Conservation (phyloP, 1,140 invertebrate genomes). For the Polypedilum pembai region DNA sequence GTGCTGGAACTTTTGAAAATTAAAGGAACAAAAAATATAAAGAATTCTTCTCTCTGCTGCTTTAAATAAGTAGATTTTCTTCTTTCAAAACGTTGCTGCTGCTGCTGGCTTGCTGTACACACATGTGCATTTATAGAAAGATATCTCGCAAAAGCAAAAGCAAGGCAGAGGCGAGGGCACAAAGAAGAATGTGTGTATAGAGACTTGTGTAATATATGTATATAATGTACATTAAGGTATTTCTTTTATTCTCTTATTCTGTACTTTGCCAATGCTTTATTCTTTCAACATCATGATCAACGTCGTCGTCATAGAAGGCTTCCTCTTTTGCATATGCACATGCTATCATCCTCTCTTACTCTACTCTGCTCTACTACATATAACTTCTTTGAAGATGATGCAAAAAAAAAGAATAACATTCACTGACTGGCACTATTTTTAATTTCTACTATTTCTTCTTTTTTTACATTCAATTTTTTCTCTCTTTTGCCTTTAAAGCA, state of each 20-base stretch:
- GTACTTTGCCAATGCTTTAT: neutral
- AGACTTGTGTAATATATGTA: neutral
- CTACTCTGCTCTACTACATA: neutral
- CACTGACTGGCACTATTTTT: neutral
- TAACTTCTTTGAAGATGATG: neutral
- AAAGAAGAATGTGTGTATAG: neutral
- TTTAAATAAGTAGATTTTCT: too few species aligned
- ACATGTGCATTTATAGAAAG: constrained; percentile 29
- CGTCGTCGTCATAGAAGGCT: too few species aligned
- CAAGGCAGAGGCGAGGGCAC: neutral
- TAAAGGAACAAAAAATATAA: too few species aligned
- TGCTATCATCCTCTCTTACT: neutral
- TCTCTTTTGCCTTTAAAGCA: too few species aligned
- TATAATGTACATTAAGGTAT: neutral
- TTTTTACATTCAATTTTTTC: neutral
- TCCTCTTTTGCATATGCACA: constrained; percentile 7
- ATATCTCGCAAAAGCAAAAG: neutral
- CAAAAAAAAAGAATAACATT: neutral
- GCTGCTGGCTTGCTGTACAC: neutral
- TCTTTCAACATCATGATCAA: too few species aligned
- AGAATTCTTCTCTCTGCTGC: too few species aligned
- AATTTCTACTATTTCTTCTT: neutral
- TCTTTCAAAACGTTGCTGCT: too few species aligned
- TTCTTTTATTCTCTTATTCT: neutral
- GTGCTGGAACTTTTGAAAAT: constrained; percentile 29